Base-by-base conservation (phyloP, 92 coral and sea anemone species). In the Epizoanthus scotinus region DNA sequence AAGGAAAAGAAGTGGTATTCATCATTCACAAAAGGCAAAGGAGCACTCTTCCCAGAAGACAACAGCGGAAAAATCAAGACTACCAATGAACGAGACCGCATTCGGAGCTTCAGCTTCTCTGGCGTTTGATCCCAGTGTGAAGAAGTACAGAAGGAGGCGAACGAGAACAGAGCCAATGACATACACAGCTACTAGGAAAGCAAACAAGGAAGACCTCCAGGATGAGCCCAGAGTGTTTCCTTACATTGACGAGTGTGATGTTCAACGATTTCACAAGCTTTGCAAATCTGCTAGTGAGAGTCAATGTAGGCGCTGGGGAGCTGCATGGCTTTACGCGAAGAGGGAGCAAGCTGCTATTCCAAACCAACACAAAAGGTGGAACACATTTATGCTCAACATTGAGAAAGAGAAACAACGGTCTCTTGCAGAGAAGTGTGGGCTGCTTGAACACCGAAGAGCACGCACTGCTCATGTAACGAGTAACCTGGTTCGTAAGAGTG, bases 281-380 rank as follows among this genome's bases (percentile, higher is more conserved):
- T 88, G 90, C 40, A 91, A 82, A 25, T 91, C 95, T 13, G 92
- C 90, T 13, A 78, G 79, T 13, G 80, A 63, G 68, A 85, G 74
- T 15, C 92, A 89, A 34, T 85, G 92, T 21, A 79, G 88, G 18
- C 71, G 92, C 18, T 88, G 92, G 95, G 91, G 92, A 17, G 90
- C 90, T 3, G 94, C 90, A 1, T 91, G 94, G 94, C 77, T 91
- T 77, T 85, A 83, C 52, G 94, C 94, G 15, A 91, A 91, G 56
- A 88, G 85, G 73, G 94, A 91, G 73, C 92, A 88, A 85, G 90
- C 81, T 26, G 34, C 71, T 15, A 66, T 84, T 2, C 71, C 68
- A 2, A 83, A 82, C 58, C 74, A 73, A 22, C 78, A 74, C 27
- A 61, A 85, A 36, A 71, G 91, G 42, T 91, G 95, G 95, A 86